Conservation (phyloP, 2,888 invertebrate genomes). For the Rotaria sp. region DNA sequence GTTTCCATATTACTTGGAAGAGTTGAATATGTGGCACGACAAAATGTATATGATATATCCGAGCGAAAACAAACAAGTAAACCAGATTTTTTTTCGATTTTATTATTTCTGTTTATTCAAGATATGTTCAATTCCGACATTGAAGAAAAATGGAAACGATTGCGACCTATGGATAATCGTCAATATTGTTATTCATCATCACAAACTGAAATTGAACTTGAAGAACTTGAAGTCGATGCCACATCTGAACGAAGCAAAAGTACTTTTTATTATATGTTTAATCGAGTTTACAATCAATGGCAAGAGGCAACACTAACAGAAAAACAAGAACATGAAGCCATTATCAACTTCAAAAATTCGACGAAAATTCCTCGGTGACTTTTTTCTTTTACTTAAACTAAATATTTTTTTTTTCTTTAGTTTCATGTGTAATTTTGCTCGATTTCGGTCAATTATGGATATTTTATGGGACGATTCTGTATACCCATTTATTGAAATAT, state of each 20-base stretch:
- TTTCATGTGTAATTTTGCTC: neutral
- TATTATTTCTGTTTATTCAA: neutral
- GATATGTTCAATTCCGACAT: neutral
- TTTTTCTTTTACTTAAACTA: neutral
- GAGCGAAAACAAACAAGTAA: neutral
- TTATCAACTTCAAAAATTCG: neutral
- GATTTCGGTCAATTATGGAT: neutral
- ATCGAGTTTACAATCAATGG: neutral
- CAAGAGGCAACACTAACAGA: neutral
- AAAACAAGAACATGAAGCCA: neutral
- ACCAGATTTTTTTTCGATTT: neutral
- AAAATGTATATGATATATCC: neutral
- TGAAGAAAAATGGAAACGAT: neutral
- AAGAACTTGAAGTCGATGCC: neutral
- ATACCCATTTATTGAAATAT: neutral
- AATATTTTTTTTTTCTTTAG: neutral
- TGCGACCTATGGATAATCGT: neutral
- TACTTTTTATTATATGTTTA: neutral
- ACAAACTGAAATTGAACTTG: neutral
- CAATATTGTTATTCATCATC: neutral
- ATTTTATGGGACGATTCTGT: neutral
- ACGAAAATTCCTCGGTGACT: neutral
- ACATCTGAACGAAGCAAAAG: neutral
- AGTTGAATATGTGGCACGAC: neutral
- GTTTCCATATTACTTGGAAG: neutral